Conservation (phyloP, 2,888 invertebrate genomes). For the Anoplius nigerrimus region DNA sequence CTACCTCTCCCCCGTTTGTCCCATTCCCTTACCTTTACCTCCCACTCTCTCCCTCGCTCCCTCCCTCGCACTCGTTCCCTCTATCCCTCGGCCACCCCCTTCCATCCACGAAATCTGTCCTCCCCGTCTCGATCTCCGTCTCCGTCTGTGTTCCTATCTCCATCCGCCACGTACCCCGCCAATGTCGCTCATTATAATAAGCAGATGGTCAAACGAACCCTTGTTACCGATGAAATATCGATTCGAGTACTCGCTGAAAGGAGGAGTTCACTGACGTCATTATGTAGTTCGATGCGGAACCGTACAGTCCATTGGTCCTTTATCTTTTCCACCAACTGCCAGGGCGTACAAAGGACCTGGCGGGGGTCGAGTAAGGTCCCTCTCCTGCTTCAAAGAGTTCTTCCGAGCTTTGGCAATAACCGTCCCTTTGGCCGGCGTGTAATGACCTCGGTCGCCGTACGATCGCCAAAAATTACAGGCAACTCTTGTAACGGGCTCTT, state of each 20-base stretch:
- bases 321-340: too few relatives aligned
- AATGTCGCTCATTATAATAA: conserved; percentile 58
- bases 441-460: too few relatives aligned
- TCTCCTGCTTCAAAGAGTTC: too few relatives aligned
- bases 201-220: conserved; percentile 36
- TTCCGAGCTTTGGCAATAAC: too few relatives aligned
- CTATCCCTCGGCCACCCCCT: conserved; percentile 9
- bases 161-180: not conserved
- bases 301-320: too few relatives aligned
- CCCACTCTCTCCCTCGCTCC: not conserved
- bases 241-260: conserved; percentile 13
- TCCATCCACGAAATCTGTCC: conserved; percentile 10
- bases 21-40: not conserved
- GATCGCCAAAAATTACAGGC: too few relatives aligned
- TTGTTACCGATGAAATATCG: conserved; percentile 47
- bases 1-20: conserved; percentile 1
- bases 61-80: not conserved
- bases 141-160: not conserved
- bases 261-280: too few relatives aligned
- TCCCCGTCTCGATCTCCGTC: conserved; percentile 2
- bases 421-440: too few relatives aligned
- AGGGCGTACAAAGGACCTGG: too few relatives aligned
- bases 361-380: too few relatives aligned
- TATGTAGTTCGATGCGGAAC: too few relatives aligned
- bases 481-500: too few relatives aligned